Percentiles rank a stretch among this genome's conserved stretches.
These are phyloP conservation scores for Nemapogon koenigi DNA, from an alignment of 2,888 invertebrate genomes.

Conservation along the genomic window DNA sequence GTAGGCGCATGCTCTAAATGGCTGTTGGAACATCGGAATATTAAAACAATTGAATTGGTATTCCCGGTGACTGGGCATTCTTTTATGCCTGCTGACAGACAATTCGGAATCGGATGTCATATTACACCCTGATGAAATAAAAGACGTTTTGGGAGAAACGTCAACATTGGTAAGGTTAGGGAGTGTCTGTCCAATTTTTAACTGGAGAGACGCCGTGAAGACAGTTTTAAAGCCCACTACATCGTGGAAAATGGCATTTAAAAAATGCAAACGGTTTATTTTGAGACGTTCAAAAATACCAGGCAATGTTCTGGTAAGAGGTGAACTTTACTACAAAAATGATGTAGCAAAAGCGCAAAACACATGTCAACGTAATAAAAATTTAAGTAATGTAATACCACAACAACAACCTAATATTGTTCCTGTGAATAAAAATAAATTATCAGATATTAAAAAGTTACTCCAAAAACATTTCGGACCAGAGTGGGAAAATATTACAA, in stretches of 20 bases:
- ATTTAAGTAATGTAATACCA: not conserved
- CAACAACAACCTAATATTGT: constrained; percentile 4
- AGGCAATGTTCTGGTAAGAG: constrained; percentile 1
- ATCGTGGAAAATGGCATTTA: constrained; percentile 5
- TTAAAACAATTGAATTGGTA: too few species aligned
- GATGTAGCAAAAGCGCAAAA: not conserved
- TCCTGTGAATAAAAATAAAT: constrained; percentile 4
- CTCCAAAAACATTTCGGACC: constrained; percentile 1
- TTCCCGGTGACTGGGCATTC: too few species aligned
- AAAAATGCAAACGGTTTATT: constrained; percentile 2
- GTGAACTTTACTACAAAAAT: not conserved
- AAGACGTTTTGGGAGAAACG: constrained; percentile 1
- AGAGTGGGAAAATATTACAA: constrained; percentile 1
- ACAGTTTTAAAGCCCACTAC: constrained; percentile 1
- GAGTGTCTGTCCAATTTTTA: too few species aligned
- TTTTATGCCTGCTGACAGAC: too few species aligned
- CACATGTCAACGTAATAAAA: not conserved
- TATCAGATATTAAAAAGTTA: constrained; percentile 1
- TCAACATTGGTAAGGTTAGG: not conserved
- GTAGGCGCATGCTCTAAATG: not conserved
- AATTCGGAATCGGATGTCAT: not conserved
- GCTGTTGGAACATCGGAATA: too few species aligned
- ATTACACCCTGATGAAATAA: constrained; percentile 2
- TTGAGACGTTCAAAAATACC: not conserved
- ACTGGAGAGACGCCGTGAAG: not conserved